Percentiles rank a stretch among this genome's conserved stretches.
Conservation (phyloP, 1,140 invertebrate genomes). For the Lepidurus packardi region DNA sequence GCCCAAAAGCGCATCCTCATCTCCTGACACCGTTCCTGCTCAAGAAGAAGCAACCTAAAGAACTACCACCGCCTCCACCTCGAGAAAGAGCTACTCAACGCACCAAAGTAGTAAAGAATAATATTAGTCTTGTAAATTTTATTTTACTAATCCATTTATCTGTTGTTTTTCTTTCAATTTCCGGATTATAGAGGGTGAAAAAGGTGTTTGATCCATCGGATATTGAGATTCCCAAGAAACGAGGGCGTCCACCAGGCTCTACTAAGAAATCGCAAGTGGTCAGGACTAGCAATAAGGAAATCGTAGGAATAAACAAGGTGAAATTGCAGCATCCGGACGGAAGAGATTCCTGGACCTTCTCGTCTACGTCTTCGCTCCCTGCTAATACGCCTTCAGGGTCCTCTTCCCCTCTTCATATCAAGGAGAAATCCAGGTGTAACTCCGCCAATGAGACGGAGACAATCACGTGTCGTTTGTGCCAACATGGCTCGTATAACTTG, state of each 20-base stretch:
- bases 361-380: neutral
- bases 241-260: constrained; percentile 51
- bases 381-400: neutral
- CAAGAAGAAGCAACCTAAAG: constrained; percentile 15
- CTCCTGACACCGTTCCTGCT: neutral
- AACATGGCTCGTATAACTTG: constrained; percentile 43
- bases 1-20: neutral
- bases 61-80: constrained; percentile 23
- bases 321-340: constrained; percentile 28
- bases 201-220: constrained; percentile 74
- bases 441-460: constrained; percentile 41
- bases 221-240: constrained; percentile 59
- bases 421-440: neutral
- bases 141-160: constrained; percentile 26
- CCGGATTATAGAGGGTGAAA: constrained; percentile 53
- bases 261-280: constrained; percentile 34
- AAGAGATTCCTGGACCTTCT: neutral
- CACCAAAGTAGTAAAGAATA: constrained; percentile 28
- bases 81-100: constrained; percentile 30
- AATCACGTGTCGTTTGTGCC: constrained; percentile 46
- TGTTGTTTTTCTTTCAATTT: constrained; percentile 34
- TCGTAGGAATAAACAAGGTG: neutral
- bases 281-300: constrained; percentile 17
- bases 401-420: neutral
- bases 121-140: neutral